phyloP scores from a whole-genome alignment of 2,888 invertebrate genomes.

The Lycocerus yunnanus region DNA sequence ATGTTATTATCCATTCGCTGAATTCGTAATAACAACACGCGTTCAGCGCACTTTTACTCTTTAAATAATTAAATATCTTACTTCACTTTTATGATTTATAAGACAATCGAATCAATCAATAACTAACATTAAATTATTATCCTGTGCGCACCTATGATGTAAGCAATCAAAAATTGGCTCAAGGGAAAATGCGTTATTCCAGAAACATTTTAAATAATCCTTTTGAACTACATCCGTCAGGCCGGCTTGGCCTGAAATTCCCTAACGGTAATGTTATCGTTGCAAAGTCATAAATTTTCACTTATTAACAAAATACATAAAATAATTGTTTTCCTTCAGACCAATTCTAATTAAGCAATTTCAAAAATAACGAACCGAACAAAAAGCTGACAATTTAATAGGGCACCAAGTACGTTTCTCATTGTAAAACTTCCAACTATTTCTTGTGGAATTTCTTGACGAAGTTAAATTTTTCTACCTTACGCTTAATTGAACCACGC shows the following conservation, averaged over 20 bases:
- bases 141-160: background rate
- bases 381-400: conserved; percentile 22
- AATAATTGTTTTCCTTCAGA: background rate
- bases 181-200: background rate
- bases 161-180: background rate
- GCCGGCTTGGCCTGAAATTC: background rate
- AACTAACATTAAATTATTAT: conserved; percentile 5
- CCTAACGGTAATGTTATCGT: background rate
- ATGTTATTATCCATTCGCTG: conserved; percentile 32
- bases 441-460: conserved; percentile 11
- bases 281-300: background rate
- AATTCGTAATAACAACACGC: conserved; percentile 20
- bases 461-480: conserved; percentile 6
- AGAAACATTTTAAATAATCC: background rate
- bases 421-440: conserved; percentile 8
- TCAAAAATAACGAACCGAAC: conserved; percentile 5
- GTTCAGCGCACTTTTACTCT: conserved; percentile 33
- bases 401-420: conserved; percentile 12
- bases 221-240: background rate
- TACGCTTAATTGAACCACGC: conserved; percentile 13
- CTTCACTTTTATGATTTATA: conserved; percentile 29
- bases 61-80: conserved; percentile 33
- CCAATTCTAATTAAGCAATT: conserved; percentile 24
- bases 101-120: conserved; percentile 16
- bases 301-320: background rate